These are phyloP conservation scores for Aurelia sp. DNA, from an alignment of 30 jellyfish, hydroid and myxozoan species.

Conservation along the genomic window DNA sequence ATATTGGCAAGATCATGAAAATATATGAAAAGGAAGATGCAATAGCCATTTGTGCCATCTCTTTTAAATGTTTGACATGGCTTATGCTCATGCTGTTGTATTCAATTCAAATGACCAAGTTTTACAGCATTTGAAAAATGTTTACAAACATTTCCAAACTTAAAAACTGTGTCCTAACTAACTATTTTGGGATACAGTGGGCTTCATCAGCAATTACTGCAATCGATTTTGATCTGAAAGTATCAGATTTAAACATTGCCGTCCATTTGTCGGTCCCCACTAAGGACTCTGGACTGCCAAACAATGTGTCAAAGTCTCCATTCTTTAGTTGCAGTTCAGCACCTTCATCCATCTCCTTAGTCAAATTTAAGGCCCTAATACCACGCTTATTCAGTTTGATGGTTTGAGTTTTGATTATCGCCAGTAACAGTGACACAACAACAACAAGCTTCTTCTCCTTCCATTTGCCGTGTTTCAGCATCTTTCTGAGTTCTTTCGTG, in stretches of 20 bases:
- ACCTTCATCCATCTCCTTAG: constrained; percentile 26
- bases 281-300: constrained; percentile 40
- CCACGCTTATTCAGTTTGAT: constrained; percentile 25
- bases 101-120: too few relatives aligned
- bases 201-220: constrained; percentile 35
- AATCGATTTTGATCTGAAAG: neutral
- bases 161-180: neutral
- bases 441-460: too few relatives aligned
- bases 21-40: too few relatives aligned
- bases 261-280: constrained; percentile 29
- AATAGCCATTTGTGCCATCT: too few relatives aligned
- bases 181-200: constrained; percentile 41
- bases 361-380: constrained; percentile 11
- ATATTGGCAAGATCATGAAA: too few relatives aligned
- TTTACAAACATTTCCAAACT: neutral
- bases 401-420: constrained; percentile 4
- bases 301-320: constrained; percentile 17
- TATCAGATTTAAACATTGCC: neutral
- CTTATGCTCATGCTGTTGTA: too few relatives aligned
- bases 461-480: too few relatives aligned
- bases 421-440: too few relatives aligned
- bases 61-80: too few relatives aligned
- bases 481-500: too few relatives aligned
- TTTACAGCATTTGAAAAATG: too few relatives aligned
- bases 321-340: constrained; percentile 1